Base-by-base conservation (phyloP, 2,888 invertebrate genomes). In the Lagria hirta region DNA sequence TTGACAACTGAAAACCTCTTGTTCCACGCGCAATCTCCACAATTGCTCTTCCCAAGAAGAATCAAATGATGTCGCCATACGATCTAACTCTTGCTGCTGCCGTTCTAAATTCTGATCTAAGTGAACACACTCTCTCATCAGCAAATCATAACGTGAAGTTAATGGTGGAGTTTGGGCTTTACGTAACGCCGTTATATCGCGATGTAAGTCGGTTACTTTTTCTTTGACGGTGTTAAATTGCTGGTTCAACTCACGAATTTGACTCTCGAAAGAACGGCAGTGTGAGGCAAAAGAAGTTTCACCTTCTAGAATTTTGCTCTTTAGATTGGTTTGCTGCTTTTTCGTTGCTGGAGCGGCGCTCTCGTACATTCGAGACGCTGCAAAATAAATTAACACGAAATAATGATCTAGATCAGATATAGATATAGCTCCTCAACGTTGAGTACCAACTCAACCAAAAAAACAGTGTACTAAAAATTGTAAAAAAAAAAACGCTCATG, bases 41-140 rank as follows among this genome's bases (percentile, higher is more conserved):
- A 85, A 66, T 57, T 84, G 83, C 58, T 85, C 84, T 61, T 86
- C 84, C 86, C 86, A 86, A 2, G 83, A 75, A 28, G 80, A 71
- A 49, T 82, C 81, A 55, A 83, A 82, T 3, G 78, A 73, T 3
- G 74, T 71, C 37, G 78, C 73, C 60, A 82, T 72, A 28, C 79
- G 70, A 44, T 82, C 82, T 48, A 82, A 63, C 60, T 82, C 82
- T 21, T 75, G 71, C 54, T 81, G 79, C 58, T 81, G 80, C 48
- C 79, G 71, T 50, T 80, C 80, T 24, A 82, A 61, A 44, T 78
- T 80, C 44, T 81, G 79, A 55, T 82, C 81, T 22, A 83, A 62
- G 26, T 78, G 55, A 7, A 76, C 65, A 57, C 82, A 82, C 57
- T 82, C 82, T 34, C 78, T 64, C 1, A 77, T 74, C 2, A 80